Evolutionary conservation across 2,888 invertebrate genomes (phyloP).

Genomic region (Alviniconcha strummeri): DNA sequence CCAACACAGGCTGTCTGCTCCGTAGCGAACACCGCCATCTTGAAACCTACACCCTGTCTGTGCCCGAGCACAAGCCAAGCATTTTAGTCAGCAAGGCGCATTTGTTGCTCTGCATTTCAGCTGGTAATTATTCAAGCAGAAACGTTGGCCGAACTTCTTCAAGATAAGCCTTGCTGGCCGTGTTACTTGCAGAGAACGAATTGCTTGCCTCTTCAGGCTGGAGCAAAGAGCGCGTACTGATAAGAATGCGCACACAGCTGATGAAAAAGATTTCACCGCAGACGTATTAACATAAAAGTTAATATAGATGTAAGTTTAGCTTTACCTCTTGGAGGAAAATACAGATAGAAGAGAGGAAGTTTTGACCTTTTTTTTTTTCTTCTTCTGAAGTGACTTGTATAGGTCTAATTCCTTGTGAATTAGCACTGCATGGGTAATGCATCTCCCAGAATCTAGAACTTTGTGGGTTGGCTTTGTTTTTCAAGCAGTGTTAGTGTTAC

Average conservation of each 20-base stretch:
- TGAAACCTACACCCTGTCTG: constrained; percentile 33
- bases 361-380: not conserved
- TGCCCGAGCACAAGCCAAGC: constrained; percentile 18
- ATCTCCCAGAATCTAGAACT: too few species aligned
- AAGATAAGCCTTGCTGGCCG: not conserved
- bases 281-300: too few species aligned
- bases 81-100: constrained; percentile 26
- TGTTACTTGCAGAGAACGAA: not conserved
- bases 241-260: too few species aligned
- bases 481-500: too few species aligned
- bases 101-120: constrained; percentile 28
- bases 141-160: constrained; percentile 14
- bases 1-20: constrained; percentile 7
- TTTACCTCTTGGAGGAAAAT: too few species aligned
- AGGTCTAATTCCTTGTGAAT: not conserved
- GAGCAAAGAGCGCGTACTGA: too few species aligned
- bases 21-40: constrained; percentile 30
- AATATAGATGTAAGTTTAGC: too few species aligned
- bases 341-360: too few species aligned
- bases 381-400: not conserved
- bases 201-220: not conserved
- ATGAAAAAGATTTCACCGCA: too few species aligned
- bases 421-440: not conserved
- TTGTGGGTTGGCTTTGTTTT: too few species aligned
- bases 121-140: constrained; percentile 31